A percentile compares a stretch with the other conserved stretches of the same genome.
These are phyloP conservation scores for Eupithecia dodoneata DNA, from an alignment of 2,888 invertebrate genomes.

Conservation along the genomic window DNA sequence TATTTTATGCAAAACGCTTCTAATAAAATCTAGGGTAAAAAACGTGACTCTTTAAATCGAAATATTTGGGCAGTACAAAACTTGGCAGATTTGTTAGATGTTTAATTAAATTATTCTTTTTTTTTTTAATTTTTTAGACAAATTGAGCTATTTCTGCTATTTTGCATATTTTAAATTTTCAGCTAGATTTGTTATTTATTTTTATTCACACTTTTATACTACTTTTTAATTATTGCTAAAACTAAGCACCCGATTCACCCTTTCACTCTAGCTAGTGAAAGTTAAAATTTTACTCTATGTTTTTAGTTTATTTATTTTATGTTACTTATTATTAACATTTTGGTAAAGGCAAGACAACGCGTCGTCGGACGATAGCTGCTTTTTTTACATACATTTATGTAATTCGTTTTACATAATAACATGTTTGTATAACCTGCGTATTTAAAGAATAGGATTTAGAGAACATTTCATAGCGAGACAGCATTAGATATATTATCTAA, in stretches of 20 bases:
- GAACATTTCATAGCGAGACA: too few relatives aligned
- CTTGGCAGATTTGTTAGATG: neutral
- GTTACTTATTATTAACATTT: constrained; percentile 48
- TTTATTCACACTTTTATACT: constrained; percentile 6
- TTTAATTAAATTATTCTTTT: too few relatives aligned
- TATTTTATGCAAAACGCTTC: too few relatives aligned
- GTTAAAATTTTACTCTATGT: constrained; percentile 39
- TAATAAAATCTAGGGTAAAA: neutral
- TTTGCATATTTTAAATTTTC: neutral
- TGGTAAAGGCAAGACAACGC: constrained; percentile 72
- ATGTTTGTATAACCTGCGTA: neutral
- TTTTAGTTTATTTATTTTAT: constrained; percentile 29
- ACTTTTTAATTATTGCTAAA: constrained; percentile 8
- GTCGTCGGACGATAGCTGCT: constrained; percentile 76
- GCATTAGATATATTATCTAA: too few relatives aligned
- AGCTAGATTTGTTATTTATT: neutral
- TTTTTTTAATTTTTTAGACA: neutral
- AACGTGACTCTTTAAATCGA: constrained; percentile 1
- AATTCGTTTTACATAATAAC: constrained; percentile 10
- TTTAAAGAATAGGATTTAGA: neutral
- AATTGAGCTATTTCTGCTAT: neutral
- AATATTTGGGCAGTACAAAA: neutral
- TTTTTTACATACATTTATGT: constrained; percentile 25
- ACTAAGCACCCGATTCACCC: constrained; percentile 18
- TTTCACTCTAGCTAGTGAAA: constrained; percentile 24